Evolutionary conservation across 2,113 vertebrate genomes (phyloP).

Genomic region (Myrmecobius fasciatus): DNA sequence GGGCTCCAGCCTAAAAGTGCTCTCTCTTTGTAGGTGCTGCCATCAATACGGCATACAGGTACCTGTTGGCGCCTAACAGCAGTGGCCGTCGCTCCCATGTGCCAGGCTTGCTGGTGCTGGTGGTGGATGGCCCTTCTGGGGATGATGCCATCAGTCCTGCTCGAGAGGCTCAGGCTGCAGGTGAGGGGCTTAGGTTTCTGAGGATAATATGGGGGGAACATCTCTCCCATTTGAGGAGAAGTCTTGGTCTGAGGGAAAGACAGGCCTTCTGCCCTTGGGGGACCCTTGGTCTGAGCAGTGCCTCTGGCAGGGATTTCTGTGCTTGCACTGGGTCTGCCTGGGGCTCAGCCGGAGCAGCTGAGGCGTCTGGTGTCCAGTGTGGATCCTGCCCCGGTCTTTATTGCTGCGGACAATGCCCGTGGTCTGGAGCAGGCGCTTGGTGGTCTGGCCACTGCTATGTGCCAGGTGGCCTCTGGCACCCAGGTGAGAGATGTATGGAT

Average conservation of each 20-base stretch:
- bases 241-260: neutral
- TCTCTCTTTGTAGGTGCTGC: slow-evolving; percentile 87
- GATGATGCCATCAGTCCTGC: slow-evolving; percentile 87
- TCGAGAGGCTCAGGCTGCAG: slow-evolving; percentile 84
- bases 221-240: no score
- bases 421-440: slow-evolving; percentile 83
- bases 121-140: slow-evolving; percentile 88
- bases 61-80: slow-evolving; percentile 81
- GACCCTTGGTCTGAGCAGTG: neutral
- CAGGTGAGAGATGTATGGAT: slow-evolving; percentile 61
- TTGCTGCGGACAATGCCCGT: slow-evolving; percentile 54
- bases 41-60: slow-evolving; percentile 86
- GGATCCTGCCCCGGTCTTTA: slow-evolving; percentile 88
- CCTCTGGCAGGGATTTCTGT: slow-evolving; percentile 88
- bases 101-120: slow-evolving; percentile 90
- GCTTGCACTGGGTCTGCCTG: slow-evolving; percentile 87
- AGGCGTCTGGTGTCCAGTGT: slow-evolving; percentile 83
- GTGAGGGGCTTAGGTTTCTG: slow-evolving; percentile 85
- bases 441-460: slow-evolving; percentile 88
- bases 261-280: neutral
- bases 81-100: slow-evolving; percentile 88
- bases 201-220: no score
- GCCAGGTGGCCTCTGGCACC: slow-evolving; percentile 73
- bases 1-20: neutral
- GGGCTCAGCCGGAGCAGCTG: slow-evolving; percentile 89